Evolutionary conservation across 2,888 invertebrate genomes (phyloP), one percentile per base, ranked within the genome.

Genomic region (Pteria penguin): DNA sequence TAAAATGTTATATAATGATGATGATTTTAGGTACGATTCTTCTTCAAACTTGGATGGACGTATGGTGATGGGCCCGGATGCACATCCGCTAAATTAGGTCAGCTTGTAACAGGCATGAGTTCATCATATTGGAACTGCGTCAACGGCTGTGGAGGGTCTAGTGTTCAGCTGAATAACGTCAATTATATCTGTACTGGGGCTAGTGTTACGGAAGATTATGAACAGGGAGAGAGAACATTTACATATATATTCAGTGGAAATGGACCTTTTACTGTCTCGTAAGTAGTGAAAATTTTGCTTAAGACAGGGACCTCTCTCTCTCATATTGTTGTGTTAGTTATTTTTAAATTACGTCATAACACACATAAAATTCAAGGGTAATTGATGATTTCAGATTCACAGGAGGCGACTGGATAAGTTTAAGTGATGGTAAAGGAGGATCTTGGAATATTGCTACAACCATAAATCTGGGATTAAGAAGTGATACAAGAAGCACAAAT

Each of bases 401-500:
- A 4, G 80, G 82, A 1, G 36, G 45, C 8, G 73, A 55, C 5
- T 84, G 84, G 84, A 78, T 82, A 67, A 52, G 18, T 4, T 72
- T 82, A 11, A 65, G 57, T 36, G 55, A 71, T 27, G 78, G 75
- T 0, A 61, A 45, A 11, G 52, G 24, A 11, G 79, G 79, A 0
- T 31, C 2, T 0, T 85, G 83, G 83, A 73, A 71, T 66, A 54
- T 85, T 18, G 52, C 33, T 18, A 83, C 84, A 11, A 77, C 72
- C 8, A 75, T 85, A 8, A 71, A 81, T 61, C 63, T 85, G 14
- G 33, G 76, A 8, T 31, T 54, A 11, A 69, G 85, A 24, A 80
- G 77, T 31, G 84, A 85, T 71, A 80, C 79, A 14, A 52, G 68
- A 0, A 62, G 70, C 27, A 78, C 83, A 8, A 85, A 85, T 74